These are phyloP conservation scores for Pegoplata infirma DNA, from an alignment of 2,888 invertebrate species.

Conservation along the genomic window DNA sequence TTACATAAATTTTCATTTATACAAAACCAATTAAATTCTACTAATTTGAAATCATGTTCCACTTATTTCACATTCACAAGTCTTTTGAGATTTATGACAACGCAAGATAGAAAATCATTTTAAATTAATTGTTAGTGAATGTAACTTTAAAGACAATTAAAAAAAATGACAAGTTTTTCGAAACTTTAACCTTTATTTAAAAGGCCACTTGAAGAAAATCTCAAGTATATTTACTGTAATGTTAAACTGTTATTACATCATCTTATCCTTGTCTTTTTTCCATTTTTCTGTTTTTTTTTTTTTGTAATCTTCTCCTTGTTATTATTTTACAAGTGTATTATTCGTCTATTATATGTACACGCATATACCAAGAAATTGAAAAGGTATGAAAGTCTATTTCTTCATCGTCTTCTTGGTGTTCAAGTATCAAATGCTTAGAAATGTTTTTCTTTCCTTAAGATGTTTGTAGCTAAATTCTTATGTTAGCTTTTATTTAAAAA, in stretches of 20 bases:
- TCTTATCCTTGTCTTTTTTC: slow-evolving; percentile 44
- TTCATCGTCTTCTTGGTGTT: slow-evolving; percentile 5
- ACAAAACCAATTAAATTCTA: no score
- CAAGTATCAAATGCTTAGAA: slow-evolving; percentile 18
- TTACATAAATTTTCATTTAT: no score
- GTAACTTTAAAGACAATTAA: slow-evolving; percentile 13
- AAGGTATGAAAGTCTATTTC: slow-evolving; percentile 3
- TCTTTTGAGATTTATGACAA: background rate
- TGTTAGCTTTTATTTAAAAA: no score
- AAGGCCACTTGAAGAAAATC: slow-evolving; percentile 30
- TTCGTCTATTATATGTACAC: background rate
- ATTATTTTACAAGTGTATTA: background rate
- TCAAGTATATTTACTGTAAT: slow-evolving; percentile 50
- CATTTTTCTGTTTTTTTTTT: no score
- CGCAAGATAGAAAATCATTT: background rate
- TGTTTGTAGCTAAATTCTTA: slow-evolving; percentile 30
- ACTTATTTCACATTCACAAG: background rate
- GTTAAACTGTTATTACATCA: slow-evolving; percentile 44
- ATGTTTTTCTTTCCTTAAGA: slow-evolving; percentile 32
- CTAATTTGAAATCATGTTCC: background rate
- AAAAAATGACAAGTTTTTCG: background rate
- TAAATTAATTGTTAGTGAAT: background rate
- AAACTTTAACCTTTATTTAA: slow-evolving; percentile 28
- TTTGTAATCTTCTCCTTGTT: no score
- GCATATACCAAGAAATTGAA: background rate